These are phyloP conservation scores for Hyles euphorbiae DNA, from an alignment of 1,140 invertebrate species.

Conservation along the genomic window DNA sequence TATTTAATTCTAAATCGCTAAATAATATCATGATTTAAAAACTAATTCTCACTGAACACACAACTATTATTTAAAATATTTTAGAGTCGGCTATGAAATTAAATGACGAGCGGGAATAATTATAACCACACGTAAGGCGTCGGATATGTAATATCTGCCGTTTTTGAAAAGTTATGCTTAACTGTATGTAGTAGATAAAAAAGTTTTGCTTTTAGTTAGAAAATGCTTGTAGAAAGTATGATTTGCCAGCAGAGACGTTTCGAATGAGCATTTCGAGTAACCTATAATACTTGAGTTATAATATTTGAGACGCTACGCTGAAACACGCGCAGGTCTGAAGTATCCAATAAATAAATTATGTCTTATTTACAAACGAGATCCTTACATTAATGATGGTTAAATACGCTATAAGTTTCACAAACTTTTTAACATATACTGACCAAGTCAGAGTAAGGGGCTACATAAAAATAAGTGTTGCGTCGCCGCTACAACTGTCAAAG, in stretches of 20 bases:
- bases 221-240: no score
- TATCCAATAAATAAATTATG: conserved; percentile 7
- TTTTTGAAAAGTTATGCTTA: no score
- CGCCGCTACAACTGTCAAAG: no score
- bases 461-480: not conserved
- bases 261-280: no score
- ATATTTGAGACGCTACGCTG: not conserved
- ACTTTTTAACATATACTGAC: conserved; percentile 31
- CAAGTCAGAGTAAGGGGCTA: conserved; percentile 27
- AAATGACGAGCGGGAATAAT: no score
- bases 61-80: conserved; percentile 21
- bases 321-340: not conserved
- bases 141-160: no score
- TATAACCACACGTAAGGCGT: no score
- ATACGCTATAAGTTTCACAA: conserved; percentile 53
- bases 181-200: no score
- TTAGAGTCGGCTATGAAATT: no score
- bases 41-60: conserved; percentile 52
- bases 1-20: conserved; percentile 27
- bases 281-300: no score
- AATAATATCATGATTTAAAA: conserved; percentile 41
- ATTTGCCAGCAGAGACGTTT: no score
- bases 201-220: no score
- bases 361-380: conserved; percentile 63
- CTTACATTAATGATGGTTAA: conserved; percentile 37